Conservation (phyloP, 2,113 vertebrate genomes). For the Tetraodon nigroviridis region DNA sequence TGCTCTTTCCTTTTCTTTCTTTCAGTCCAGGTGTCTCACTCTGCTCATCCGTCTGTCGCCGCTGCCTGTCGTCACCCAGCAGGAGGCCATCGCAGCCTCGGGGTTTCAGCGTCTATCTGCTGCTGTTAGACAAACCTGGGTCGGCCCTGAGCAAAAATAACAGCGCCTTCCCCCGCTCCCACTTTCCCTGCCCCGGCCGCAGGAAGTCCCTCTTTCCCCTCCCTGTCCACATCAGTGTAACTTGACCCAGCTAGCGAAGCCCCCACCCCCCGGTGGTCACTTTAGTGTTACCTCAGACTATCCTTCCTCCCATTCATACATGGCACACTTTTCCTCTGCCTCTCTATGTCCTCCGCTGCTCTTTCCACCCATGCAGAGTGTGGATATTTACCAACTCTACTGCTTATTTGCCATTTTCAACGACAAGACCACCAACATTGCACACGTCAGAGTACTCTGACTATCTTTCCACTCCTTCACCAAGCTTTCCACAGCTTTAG, state of each 20-base stretch:
- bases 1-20: conserved; percentile 17
- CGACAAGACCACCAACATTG: too few relatives aligned
- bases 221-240: conserved; percentile 47
- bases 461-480: too few relatives aligned
- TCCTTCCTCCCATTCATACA: conserved; percentile 25
- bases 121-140: background rate
- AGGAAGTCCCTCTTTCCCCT: conserved; percentile 35
- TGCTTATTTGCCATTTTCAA: too few relatives aligned
- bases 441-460: too few relatives aligned
- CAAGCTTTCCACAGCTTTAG: too few relatives aligned
- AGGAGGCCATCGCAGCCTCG: background rate
- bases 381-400: too few relatives aligned
- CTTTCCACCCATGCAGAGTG: too few relatives aligned
- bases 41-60: conserved; percentile 17
- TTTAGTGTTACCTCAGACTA: conserved; percentile 31
- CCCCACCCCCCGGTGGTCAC: conserved; percentile 20
- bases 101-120: background rate
- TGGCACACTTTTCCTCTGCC: background rate
- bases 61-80: conserved; percentile 17
- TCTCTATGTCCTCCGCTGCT: too few relatives aligned
- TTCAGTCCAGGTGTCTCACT: conserved; percentile 35
- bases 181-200: conserved; percentile 27
- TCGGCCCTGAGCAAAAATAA: background rate
- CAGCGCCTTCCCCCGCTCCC: conserved; percentile 2
- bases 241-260: conserved; percentile 23